Evolutionary conservation across 2,797 vertebrate genomes (phyloP).

Genomic region (Gila robusta): DNA sequence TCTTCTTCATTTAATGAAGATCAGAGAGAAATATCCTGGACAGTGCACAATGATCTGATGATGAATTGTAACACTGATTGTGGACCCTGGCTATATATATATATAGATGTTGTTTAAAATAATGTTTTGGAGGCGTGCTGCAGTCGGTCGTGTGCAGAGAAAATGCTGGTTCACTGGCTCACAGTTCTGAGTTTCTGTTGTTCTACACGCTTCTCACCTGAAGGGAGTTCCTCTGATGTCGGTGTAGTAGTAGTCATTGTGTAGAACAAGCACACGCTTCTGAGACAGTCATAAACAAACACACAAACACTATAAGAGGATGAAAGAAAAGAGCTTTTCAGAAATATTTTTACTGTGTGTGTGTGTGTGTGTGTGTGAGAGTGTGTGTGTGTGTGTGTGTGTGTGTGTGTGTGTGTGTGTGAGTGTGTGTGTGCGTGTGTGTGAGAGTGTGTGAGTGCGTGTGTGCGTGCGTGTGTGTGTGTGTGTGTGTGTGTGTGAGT

Average conservation of each 20-base stretch:
- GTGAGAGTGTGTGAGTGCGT: background rate
- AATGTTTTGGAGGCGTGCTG: background rate
- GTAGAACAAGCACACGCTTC: conserved; percentile 97
- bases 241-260: conserved; percentile 99
- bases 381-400: too few species aligned
- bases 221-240: conserved; percentile 98
- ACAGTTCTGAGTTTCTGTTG: background rate
- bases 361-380: too few species aligned
- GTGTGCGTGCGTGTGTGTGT: background rate
- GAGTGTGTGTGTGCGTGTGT: conserved; percentile 15
- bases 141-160: background rate
- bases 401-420: background rate
- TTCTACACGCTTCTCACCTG: conserved; percentile 81
- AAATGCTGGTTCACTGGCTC: background rate
- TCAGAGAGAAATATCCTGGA: background rate
- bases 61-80: background rate
- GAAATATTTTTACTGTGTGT: background rate
- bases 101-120: background rate
- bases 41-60: background rate
- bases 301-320: conserved; percentile 58
- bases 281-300: conserved; percentile 71
- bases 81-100: background rate
- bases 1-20: background rate
- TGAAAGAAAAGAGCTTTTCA: conserved; percentile 49
- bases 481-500: background rate